Base-by-base conservation (phyloP, 2,113 vertebrate genomes). In the Ifrita kowaldi region DNA sequence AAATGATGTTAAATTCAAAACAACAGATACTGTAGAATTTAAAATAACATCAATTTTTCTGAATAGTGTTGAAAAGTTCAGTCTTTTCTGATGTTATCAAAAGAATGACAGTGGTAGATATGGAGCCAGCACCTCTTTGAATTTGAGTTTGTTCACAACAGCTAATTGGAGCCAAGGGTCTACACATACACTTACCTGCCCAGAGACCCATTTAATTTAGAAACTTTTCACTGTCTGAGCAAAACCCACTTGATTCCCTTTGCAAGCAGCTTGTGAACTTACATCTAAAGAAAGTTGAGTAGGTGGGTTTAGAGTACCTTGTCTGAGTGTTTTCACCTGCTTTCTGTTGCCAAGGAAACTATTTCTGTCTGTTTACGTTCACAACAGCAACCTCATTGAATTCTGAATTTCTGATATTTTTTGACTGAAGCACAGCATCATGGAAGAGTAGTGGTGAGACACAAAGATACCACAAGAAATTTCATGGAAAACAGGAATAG, bases 311-410 rank as follows among this genome's bases (percentile, higher is more conserved):
- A 79, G 21, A 3, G 4, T 64, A 87, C 33, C 37, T 91, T 16
- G 11, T 78, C 33, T 79, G 53, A 97, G 44, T 73, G 30, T 42
- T 86, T 93, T 53, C 62, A 59, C 47, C 73, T 80, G 19, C 11
- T 75, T 94, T 75, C 47, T 74, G 56, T 89, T 89, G 28, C 63
- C 63, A 94, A 57, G 87, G 83, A 74, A 97, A 92, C 50, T 15
- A 37, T 32, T 59, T 91, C 73, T 89, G 37, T 71, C 57, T 91
- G 35, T 53, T 64, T 63, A 56, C 30, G 16, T 70, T 78, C 27
- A 50, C 56, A 71, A 85, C 6, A 91, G 50, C 49, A 76, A 63
- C 26, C 30, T 87, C 59, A n/a, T 3, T 94, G 74, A 86, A 87
- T 53, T 90, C 73, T n/a, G 10, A 24, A 7, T 59, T 89, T 44